Evolutionary conservation across 2,888 invertebrate species (phyloP).

Genomic region (Pristionchus japonicus): DNA sequence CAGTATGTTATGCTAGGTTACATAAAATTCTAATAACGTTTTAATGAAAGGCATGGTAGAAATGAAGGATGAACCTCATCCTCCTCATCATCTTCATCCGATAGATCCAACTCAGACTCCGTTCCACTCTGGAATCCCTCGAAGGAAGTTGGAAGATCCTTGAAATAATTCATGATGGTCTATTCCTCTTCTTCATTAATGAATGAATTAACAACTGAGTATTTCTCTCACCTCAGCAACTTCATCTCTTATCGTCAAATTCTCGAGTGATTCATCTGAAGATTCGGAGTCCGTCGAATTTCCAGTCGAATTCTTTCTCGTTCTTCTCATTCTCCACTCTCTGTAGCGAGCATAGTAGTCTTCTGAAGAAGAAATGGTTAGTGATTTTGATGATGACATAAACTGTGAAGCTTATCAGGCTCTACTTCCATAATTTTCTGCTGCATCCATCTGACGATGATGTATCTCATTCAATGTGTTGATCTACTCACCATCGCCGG

Average conservation of each 20-base stretch:
- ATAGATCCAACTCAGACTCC: conserved; percentile 3
- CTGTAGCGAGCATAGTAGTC: neutral
- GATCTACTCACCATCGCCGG: conserved; percentile 24
- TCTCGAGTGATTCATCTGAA: conserved; percentile 28
- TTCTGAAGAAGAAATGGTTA: neutral
- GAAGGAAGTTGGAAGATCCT: conserved; percentile 29
- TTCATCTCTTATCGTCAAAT: conserved; percentile 9
- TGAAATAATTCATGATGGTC: neutral
- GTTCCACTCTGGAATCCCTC: conserved; percentile 12
- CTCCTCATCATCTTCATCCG: conserved; percentile 27
- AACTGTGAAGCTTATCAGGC: too few relatives aligned
- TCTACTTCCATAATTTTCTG: too few relatives aligned
- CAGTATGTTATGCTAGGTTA: too few relatives aligned
- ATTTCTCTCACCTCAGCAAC: conserved; percentile 7
- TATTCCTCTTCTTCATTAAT: neutral
- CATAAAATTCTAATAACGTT: too few relatives aligned
- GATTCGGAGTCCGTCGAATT: conserved; percentile 25
- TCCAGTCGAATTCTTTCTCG: conserved; percentile 23
- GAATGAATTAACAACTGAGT: neutral
- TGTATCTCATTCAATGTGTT: too few relatives aligned
- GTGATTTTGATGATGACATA: too few relatives aligned
- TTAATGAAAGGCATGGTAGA: too few relatives aligned
- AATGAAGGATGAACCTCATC: neutral
- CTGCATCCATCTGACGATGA: too few relatives aligned
- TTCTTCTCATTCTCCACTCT: conserved; percentile 14